Percentiles rank a stretch among this genome's conserved stretches.
These are phyloP conservation scores for Chaitophorus viminalis DNA, from an alignment of 2,888 invertebrate species.

Conservation along the genomic window DNA sequence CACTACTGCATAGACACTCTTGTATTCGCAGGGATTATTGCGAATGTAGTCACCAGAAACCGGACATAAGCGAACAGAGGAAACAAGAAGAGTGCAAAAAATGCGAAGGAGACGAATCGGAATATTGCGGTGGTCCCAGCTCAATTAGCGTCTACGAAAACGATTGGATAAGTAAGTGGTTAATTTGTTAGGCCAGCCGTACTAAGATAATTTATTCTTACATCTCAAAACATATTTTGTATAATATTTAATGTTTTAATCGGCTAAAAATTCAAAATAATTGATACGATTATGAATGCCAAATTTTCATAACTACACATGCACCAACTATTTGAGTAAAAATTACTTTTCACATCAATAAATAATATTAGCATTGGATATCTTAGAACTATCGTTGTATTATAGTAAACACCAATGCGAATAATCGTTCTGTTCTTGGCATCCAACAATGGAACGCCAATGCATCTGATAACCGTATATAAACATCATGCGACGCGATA, in stretches of 20 bases:
- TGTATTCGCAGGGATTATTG: constrained; percentile 20
- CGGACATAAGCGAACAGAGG: neutral
- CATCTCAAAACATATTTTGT: neutral
- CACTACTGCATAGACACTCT: too few species aligned
- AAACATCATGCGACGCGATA: neutral
- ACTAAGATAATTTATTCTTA: too few species aligned
- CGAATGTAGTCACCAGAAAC: constrained; percentile 22
- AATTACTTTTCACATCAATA: too few species aligned
- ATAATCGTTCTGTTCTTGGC: neutral
- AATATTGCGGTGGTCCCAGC: constrained; percentile 20
- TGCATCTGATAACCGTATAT: too few species aligned
- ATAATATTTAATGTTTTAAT: neutral
- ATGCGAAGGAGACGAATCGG: constrained; percentile 14
- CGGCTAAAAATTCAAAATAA: too few species aligned
- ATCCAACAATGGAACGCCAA: neutral
- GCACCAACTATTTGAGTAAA: too few species aligned
- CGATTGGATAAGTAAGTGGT: neutral
- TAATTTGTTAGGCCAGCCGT: neutral
- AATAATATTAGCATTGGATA: neutral
- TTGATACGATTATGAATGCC: too few species aligned
- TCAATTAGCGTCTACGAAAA: constrained; percentile 22
- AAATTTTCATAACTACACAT: too few species aligned
- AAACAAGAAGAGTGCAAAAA: neutral
- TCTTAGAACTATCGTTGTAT: too few species aligned
- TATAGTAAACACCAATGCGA: neutral